Conservation (phyloP, 1,140 invertebrate genomes). For the Myzus persicae region DNA sequence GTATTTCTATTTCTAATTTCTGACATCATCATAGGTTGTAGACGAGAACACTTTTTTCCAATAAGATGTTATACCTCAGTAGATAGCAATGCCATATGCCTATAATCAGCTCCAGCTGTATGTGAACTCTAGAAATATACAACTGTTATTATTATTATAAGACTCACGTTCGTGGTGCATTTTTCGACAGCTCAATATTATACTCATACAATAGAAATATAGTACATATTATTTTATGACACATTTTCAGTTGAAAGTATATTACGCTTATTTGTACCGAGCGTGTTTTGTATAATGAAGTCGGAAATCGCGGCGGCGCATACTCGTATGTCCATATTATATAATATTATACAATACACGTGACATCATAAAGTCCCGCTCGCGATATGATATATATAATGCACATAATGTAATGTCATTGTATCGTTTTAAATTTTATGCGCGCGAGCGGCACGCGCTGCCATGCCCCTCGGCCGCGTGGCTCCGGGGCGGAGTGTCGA, state of each 20-base stretch:
- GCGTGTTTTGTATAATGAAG: background rate
- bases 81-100: no score
- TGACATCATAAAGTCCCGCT: background rate
- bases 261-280: background rate
- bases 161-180: background rate
- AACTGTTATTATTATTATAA: no score
- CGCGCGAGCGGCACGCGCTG: background rate
- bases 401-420: background rate
- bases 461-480: background rate
- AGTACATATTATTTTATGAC: no score
- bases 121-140: no score
- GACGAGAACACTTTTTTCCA: no score
- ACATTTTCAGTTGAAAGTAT: background rate
- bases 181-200: background rate
- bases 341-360: background rate
- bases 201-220: no score
- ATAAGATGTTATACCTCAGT: no score
- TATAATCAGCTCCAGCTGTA: no score
- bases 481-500: slow-evolving; percentile 16
- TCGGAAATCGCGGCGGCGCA: background rate
- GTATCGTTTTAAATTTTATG: slow-evolving; percentile 13
- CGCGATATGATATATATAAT: background rate
- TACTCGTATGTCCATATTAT: background rate
- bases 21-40: no score
- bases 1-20: no score